A percentile compares a stretch with the other conserved stretches of the same genome.
Conservation (phyloP, 53 echinoderm and acorn worm genomes). For the Paracentrotus lividus region DNA sequence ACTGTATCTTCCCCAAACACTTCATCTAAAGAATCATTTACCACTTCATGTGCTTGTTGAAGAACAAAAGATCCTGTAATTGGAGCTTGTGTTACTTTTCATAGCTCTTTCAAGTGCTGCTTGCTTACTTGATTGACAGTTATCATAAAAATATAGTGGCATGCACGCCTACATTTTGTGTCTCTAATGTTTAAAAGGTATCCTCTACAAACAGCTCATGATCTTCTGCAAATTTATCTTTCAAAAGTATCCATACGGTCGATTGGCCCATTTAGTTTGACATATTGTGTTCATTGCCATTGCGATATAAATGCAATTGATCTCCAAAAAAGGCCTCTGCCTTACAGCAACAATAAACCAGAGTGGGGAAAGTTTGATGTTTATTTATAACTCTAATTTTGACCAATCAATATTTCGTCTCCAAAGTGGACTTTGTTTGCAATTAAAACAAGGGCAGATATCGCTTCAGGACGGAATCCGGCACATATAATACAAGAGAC, state of each 20-base stretch:
- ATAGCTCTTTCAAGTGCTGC: constrained; percentile 9
- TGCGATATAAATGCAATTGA: background rate
- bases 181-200: background rate
- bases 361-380: background rate
- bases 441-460: constrained; percentile 38
- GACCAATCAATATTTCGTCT: constrained; percentile 21
- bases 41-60: background rate
- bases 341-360: background rate
- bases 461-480: background rate
- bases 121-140: background rate
- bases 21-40: background rate
- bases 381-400: constrained; percentile 17
- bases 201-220: background rate
- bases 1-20: background rate
- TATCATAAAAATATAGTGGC: background rate
- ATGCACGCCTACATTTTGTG: background rate
- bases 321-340: background rate
- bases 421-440: constrained; percentile 55
- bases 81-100: background rate
- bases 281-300: background rate
- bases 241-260: background rate
- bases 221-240: background rate
- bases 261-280: background rate
- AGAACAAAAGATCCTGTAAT: constrained; percentile 9
- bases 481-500: background rate